These are phyloP conservation scores for Pararge aegeria DNA, from an alignment of 1,140 invertebrate genomes.

Conservation along the genomic window DNA sequence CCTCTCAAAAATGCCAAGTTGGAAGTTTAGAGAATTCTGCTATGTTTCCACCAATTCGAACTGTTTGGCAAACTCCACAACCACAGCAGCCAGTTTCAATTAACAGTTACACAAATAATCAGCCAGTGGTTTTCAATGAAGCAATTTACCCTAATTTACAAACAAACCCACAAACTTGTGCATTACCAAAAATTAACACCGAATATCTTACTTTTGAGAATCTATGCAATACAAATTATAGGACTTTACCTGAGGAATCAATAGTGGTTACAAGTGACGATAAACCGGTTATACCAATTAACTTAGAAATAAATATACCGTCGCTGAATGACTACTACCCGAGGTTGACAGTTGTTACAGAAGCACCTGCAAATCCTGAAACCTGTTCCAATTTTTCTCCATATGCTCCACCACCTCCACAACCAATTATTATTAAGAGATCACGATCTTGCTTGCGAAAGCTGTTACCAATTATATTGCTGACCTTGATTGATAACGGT, in stretches of 20 bases:
- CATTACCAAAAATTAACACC: slow-evolving; percentile 16
- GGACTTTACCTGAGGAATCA: slow-evolving; percentile 2
- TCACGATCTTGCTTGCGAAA: slow-evolving; percentile 37
- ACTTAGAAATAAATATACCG: slow-evolving; percentile 49
- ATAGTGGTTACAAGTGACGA: slow-evolving; percentile 12
- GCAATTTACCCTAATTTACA: not conserved
- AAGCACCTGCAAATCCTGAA: slow-evolving; percentile 13
- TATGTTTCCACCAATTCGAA: not conserved
- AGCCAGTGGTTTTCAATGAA: not conserved
- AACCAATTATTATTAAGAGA: slow-evolving; percentile 32
- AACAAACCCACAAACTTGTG: not conserved
- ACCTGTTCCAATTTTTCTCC: slow-evolving; percentile 16
- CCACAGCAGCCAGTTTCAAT: not conserved
- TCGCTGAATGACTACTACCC: slow-evolving; percentile 28
- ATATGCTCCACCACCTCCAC: slow-evolving; percentile 19
- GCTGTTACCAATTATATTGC: slow-evolving; percentile 44
- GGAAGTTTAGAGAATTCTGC: not conserved
- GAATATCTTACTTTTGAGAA: not conserved
- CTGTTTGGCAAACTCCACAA: not conserved
- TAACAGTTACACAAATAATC: not conserved
- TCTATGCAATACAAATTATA: not conserved
- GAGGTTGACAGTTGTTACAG: slow-evolving; percentile 35
- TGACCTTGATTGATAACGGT: slow-evolving; percentile 37
- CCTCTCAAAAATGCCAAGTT: not conserved
- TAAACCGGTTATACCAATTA: slow-evolving; percentile 28